These are phyloP conservation scores for Scaeva pyrastri DNA, from an alignment of 2,888 invertebrate genomes.

Conservation along the genomic window DNA sequence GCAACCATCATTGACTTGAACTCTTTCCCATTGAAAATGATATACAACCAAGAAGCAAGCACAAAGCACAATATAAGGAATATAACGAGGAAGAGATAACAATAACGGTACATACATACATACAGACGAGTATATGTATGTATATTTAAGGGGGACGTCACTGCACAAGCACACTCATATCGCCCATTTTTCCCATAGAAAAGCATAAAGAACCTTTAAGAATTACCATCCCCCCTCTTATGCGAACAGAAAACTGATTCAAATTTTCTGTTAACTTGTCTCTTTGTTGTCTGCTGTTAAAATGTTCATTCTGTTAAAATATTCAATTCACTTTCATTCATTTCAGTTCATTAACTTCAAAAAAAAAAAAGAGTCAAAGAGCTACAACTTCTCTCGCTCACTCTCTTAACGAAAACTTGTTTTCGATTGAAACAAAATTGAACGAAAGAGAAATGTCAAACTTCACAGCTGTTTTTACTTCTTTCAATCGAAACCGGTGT, in stretches of 20 bases:
- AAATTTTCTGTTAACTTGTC: conserved; percentile 38
- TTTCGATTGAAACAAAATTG: conserved; percentile 53
- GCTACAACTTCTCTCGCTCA: background rate
- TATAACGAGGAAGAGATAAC: conserved; percentile 55
- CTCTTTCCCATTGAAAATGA: conserved; percentile 20
- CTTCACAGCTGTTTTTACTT: conserved; percentile 29
- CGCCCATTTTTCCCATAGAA: background rate
- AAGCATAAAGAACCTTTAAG: conserved; percentile 27
- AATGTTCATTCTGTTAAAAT: conserved; percentile 37
- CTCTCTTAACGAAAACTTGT: conserved; percentile 40
- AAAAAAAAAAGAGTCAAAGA: conserved; percentile 33
- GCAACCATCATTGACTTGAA: conserved; percentile 44
- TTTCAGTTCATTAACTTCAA: conserved; percentile 28
- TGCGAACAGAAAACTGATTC: background rate
- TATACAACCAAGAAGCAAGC: conserved; percentile 33
- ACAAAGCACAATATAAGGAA: conserved; percentile 45
- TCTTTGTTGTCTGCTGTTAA: conserved; percentile 69
- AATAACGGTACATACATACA: conserved; percentile 35
- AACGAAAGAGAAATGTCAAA: conserved; percentile 45
- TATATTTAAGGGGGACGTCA: background rate
- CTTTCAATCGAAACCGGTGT: conserved; percentile 9
- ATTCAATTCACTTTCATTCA: conserved; percentile 46
- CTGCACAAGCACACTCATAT: conserved; percentile 3
- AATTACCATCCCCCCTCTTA: background rate
- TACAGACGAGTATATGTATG: too few species aligned